Base-by-base conservation (phyloP, 2,113 vertebrate species). In the Spea multiplicata region DNA sequence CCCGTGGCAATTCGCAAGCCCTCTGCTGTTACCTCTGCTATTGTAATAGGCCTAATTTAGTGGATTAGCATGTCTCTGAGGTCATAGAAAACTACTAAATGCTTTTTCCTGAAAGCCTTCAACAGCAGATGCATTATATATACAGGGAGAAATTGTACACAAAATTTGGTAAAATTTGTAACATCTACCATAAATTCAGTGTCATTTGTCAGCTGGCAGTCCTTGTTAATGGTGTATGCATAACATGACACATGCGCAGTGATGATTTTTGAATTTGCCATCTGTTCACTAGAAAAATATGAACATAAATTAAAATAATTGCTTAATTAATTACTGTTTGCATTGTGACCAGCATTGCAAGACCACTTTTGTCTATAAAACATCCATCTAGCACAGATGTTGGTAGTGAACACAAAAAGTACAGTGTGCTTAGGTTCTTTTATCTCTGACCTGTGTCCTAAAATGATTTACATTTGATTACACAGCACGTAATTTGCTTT, bases 291-390 rank as follows among this genome's bases (percentile, higher is more conserved):
- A 68, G 52, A 72, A 74, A 74, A 80, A 74, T 80, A 74, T 80
- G 78, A 80, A 80, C 78, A 80, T 80, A 80, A 80, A 80, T 80
- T 80, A 80, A 80, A 80, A 80, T 80, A 80, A 80, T 80, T 80
- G 78, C 78, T 74, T 74, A 74, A 80, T 80, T 80, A 80, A 80
- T 80, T 68, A 80, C 71, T 80, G 78, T 80, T 80, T 80, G 78
- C 78, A 74, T 74, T 80, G 78, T 80, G 78, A 80, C 78, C 78
- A 80, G 71, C 71, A 80, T 74, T 61, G 64, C 64, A 68, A 80
- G 78, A 80, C 52, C 52, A 74, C 71, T 80, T 80, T 74, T 80
- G 78, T 80, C 78, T 80, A 80, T 80, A 74, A 80, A 80, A 80
- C 78, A 80, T 68, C 53, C 71, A 74, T 80, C 78, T 66, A 65